phyloP scores from a whole-genome alignment of 1,140 invertebrate genomes.

The Globodera ellingtonae region DNA sequence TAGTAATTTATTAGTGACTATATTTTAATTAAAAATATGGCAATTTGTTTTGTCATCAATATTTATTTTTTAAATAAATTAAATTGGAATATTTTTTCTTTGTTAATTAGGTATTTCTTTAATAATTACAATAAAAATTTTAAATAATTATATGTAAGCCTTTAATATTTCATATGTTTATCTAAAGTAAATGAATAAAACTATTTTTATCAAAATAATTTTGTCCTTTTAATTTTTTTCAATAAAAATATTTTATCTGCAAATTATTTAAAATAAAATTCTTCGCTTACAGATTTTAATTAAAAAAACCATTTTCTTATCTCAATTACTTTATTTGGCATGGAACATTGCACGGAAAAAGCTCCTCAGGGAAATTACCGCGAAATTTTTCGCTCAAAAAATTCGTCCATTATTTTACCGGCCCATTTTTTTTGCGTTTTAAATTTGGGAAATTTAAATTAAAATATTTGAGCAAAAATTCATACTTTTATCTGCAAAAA shows the following conservation, averaged over 20 bases:
- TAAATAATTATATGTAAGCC: no score
- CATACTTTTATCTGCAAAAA: neutral
- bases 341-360: neutral
- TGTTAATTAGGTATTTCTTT: no score
- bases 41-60: no score
- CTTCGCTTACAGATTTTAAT: neutral
- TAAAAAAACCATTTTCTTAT: neutral
- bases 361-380: slow-evolving; percentile 1
- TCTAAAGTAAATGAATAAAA: no score
- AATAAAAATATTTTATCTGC: neutral
- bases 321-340: slow-evolving; percentile 2
- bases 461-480: neutral
- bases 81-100: no score
- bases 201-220: no score
- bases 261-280: neutral
- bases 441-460: neutral
- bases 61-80: no score
- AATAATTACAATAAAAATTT: no score
- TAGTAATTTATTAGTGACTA: no score
- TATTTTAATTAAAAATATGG: no score
- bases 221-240: no score
- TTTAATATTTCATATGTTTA: no score
- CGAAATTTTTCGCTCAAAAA: neutral
- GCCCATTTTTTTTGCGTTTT: neutral
- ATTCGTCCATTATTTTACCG: neutral